phyloP scores from a whole-genome alignment of 1,140 invertebrate genomes.

The Anthonomus grandis region DNA sequence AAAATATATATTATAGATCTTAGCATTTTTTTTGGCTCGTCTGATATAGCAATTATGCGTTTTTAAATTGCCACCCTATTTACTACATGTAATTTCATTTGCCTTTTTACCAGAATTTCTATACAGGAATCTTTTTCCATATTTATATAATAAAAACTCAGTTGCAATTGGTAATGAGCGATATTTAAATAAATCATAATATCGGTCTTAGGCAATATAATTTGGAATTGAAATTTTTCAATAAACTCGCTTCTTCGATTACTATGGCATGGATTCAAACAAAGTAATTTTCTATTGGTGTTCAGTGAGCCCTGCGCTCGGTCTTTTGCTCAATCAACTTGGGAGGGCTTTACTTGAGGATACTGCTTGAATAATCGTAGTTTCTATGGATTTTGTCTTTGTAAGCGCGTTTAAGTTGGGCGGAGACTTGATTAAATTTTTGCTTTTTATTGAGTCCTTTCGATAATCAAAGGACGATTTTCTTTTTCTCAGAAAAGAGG shows the following conservation, averaged over 20 bases:
- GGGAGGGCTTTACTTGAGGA: constrained; percentile 20
- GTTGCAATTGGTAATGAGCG: too few relatives aligned
- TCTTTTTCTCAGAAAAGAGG: not conserved
- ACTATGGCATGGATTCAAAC: constrained; percentile 22
- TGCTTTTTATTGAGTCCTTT: constrained; percentile 13
- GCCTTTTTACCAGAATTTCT: too few relatives aligned
- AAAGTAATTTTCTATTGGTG: constrained; percentile 26
- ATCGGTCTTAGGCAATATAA: constrained; percentile 9
- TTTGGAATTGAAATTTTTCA: constrained; percentile 15
- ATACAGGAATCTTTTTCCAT: too few relatives aligned
- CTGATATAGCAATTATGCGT: too few relatives aligned
- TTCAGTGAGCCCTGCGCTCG: constrained; percentile 17
- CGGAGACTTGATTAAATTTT: constrained; percentile 30
- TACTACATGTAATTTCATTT: too few relatives aligned
- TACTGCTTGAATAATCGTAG: constrained; percentile 17
- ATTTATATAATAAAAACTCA: too few relatives aligned
- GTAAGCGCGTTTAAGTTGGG: constrained; percentile 20
- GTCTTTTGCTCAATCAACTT: constrained; percentile 30
- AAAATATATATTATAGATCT: too few relatives aligned
- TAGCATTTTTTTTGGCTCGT: too few relatives aligned
- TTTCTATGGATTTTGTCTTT: constrained; percentile 24
- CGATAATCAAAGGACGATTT: constrained; percentile 9
- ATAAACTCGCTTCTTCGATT: constrained; percentile 7
- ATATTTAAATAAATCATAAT: not conserved
- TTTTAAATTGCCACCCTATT: too few relatives aligned